phyloP scores from a whole-genome alignment of 2,113 vertebrate species.

The Grantiella picta region DNA sequence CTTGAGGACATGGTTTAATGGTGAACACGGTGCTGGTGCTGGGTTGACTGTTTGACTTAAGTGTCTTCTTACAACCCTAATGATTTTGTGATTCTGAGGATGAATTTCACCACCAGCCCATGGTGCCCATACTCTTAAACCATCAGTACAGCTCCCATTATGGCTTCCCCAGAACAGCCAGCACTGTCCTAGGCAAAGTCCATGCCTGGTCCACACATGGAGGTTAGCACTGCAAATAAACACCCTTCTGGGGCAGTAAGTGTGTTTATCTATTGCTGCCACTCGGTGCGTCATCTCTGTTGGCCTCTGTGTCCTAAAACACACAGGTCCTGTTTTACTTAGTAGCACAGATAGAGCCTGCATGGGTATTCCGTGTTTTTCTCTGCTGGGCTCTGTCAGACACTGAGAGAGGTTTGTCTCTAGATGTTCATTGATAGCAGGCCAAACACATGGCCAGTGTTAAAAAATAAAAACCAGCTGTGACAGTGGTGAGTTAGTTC shows the following conservation, averaged over 20 bases:
- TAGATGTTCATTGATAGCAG: background rate
- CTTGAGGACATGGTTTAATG: background rate
- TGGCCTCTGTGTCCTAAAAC: background rate
- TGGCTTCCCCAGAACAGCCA: background rate
- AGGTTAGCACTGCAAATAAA: background rate
- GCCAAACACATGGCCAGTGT: background rate
- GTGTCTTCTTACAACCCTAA: fast-evolving
- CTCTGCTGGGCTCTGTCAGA: background rate
- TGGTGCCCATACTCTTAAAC: background rate
- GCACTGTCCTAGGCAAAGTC: background rate
- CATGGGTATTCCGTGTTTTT: background rate
- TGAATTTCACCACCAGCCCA: background rate
- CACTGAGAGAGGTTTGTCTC: background rate
- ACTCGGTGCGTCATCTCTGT: background rate
- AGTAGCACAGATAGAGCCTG: background rate
- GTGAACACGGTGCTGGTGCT: background rate
- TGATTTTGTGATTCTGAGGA: background rate
- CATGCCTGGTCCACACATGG: background rate
- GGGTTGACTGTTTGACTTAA: background rate
- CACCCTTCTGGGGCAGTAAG: fast-evolving
- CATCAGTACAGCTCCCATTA: background rate
- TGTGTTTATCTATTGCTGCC: background rate
- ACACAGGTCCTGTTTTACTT: background rate
- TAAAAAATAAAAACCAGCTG: background rate
- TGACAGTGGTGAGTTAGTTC: background rate